Conservation (phyloP, 1,140 invertebrate genomes). For the Panulirus ornatus region DNA sequence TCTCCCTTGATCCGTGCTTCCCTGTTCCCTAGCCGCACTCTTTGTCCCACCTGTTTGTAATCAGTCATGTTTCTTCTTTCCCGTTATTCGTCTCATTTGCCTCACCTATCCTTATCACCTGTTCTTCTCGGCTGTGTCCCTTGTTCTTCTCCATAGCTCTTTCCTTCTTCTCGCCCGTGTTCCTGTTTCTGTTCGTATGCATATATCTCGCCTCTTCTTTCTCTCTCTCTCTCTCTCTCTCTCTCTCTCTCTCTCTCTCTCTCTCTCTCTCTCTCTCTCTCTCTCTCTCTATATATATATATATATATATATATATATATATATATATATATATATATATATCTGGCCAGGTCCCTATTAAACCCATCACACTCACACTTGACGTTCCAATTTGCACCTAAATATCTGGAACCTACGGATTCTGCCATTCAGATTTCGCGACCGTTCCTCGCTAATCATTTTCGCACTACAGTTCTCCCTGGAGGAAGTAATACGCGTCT, state of each 20-base stretch:
- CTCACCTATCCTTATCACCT: not conserved
- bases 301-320: no score
- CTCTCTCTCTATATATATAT: no score
- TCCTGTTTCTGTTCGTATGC: no score
- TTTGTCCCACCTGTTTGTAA: not conserved
- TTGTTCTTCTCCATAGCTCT: not conserved
- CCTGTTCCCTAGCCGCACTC: not conserved
- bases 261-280: no score
- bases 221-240: no score
- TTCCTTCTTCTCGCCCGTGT: not conserved
- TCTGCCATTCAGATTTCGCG: not conserved
- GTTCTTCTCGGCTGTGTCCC: not conserved
- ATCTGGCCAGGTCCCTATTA: not conserved
- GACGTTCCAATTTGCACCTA: slow-evolving; percentile 13
- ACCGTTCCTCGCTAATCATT: not conserved
- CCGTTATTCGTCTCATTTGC: not conserved
- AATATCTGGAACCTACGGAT: not conserved
- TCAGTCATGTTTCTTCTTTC: not conserved
- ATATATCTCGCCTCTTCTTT: no score
- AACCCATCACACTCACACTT: not conserved
- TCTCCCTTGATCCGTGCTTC: not conserved
- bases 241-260: no score
- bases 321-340: no score
- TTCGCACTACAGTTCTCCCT: not conserved
- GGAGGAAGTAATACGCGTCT: no score